Base-by-base conservation (phyloP, 2,797 vertebrate genomes). In the Spinus pinus region DNA sequence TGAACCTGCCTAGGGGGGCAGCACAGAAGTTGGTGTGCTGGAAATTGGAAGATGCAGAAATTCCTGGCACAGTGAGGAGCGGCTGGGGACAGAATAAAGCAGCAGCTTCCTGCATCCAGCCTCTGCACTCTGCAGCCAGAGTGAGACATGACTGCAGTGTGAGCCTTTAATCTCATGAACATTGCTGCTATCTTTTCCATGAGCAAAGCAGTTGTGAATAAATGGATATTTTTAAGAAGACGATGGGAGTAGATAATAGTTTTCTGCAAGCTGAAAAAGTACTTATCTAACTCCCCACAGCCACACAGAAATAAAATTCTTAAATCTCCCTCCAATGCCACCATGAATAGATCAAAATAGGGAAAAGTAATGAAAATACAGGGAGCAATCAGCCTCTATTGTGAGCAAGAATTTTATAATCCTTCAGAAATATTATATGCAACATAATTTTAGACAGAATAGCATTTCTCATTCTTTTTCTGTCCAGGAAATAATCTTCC, bases 361-460 rank as follows among this genome's bases (percentile, higher is more conserved):
- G 58, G 70, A 94, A 89, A 30, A 82, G 86, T 39, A 91, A 90
- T 91, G 72, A 93, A 93, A 94, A 96, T 70, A 81, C 56, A 81
- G 65, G 58, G 78, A 96, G 85, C 54, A 96, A 96, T 95, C 96
- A 95, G 85, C 58, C 24, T 3, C 42, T 93, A 90, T 86, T 96
- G 84, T 96, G 80, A 94, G 37, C 28, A 57, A 14, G 54, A 91
- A 41, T 93, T 83, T 85, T 77, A 83, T 89, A 84, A 91, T 73
- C 69, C 19, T 83, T 70, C 70, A 83, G 81, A 92, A 97, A 95
- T 88, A 71, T 62, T 95, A 85, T 85, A n/a, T 37, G 50, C 73
- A 74, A 39, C 37, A 50, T 60, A 75, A 93, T 86, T 96, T 92
- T 91, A 88, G 41, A 46, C 44, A 86, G 74, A 94, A 80, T 58